A percentile compares a stretch with the other conserved stretches of the same genome.
Evolutionary conservation across 2,888 invertebrate genomes (phyloP).

Genomic region (Charanyca ferruginea): DNA sequence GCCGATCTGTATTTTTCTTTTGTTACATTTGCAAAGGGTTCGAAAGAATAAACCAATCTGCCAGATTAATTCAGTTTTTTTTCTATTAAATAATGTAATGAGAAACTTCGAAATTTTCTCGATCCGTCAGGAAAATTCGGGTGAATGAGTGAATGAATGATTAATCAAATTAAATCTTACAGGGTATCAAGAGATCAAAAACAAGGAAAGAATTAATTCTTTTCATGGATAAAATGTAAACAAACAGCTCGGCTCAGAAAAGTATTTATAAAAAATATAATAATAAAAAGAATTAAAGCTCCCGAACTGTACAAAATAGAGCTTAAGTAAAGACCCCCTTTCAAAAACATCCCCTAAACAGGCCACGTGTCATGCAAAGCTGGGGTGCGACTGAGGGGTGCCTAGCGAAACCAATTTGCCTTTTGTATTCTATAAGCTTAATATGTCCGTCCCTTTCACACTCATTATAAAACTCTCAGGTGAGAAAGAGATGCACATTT

Average conservation of each 20-base stretch:
- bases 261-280: slow-evolving; percentile 42
- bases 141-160: slow-evolving; percentile 11
- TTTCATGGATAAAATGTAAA: slow-evolving; percentile 23
- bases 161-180: slow-evolving; percentile 18
- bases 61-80: slow-evolving; percentile 1
- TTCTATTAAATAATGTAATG: neutral
- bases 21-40: slow-evolving; percentile 36
- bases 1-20: slow-evolving; percentile 15
- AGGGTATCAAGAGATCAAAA: neutral
- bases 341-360: slow-evolving; percentile 77
- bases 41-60: neutral
- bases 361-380: slow-evolving; percentile 85
- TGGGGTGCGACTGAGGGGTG: slow-evolving; percentile 80
- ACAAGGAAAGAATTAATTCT: neutral
- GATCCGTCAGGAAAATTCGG: neutral
- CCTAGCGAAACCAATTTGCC: slow-evolving; percentile 83
- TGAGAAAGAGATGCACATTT: slow-evolving; percentile 66
- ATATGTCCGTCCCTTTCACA: slow-evolving; percentile 68
- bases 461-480: slow-evolving; percentile 55
- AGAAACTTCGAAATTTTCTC: neutral
- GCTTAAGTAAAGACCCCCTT: slow-evolving; percentile 68
- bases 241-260: slow-evolving; percentile 5
- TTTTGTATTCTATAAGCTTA: slow-evolving; percentile 79
- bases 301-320: slow-evolving; percentile 56
- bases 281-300: slow-evolving; percentile 52